These are phyloP conservation scores for Uropetala carovei DNA, from an alignment of 2,888 invertebrate genomes.

Conservation along the genomic window DNA sequence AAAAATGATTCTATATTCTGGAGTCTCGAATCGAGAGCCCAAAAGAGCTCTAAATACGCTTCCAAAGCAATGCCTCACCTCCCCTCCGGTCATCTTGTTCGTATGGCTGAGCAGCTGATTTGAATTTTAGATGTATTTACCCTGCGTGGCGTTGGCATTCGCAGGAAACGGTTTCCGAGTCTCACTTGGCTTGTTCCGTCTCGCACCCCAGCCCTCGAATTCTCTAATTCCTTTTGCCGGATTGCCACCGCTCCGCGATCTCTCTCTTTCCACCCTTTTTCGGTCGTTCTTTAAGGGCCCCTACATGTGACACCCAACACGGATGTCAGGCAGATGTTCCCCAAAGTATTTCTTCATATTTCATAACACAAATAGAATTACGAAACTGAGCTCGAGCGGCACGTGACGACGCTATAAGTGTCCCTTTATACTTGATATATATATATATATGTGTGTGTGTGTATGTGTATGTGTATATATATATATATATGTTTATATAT, in stretches of 20 bases:
- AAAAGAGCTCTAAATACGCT: background rate
- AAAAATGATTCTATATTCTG: too few species aligned
- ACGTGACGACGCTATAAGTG: background rate
- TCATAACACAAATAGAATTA: background rate
- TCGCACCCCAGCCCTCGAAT: background rate
- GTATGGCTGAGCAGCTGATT: background rate
- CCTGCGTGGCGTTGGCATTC: background rate
- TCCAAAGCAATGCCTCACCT: background rate
- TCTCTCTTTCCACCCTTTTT: background rate
- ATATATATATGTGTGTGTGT: background rate
- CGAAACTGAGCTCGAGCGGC: background rate
- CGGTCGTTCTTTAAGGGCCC: background rate
- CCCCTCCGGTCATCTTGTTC: background rate
- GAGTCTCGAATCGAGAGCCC: background rate
- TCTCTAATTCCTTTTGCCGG: background rate
- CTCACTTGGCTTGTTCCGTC: background rate
- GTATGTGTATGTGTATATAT: background rate
- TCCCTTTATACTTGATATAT: background rate
- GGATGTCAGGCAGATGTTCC: slow-evolving; percentile 12
- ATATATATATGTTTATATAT: background rate
- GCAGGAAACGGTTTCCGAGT: background rate
- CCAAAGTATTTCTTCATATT: background rate
- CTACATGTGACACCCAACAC: background rate
- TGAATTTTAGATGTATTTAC: background rate
- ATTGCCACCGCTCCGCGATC: background rate